Evolutionary conservation across 1,140 invertebrate species (phyloP), one percentile per base, ranked within the genome.

Genomic region (Whitmania pigra): DNA sequence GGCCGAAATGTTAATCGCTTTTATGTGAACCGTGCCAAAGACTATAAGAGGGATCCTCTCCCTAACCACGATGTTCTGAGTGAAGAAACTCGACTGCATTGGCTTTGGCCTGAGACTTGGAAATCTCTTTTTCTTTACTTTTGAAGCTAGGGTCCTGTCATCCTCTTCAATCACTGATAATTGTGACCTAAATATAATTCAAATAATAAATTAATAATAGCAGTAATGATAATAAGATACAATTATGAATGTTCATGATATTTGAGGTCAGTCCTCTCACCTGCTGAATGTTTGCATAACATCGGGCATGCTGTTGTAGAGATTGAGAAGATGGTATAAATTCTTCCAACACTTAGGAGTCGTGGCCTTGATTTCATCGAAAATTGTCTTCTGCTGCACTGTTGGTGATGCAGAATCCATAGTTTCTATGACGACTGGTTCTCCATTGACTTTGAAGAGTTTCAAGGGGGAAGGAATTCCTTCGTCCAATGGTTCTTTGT

Each of bases 251-350:
- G 15, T 15, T 25, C 9, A 63, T 63, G 18, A 4, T 7, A 63
- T 49, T 17, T 49, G 5, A 49, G 43, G 13, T 49, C 43, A 49
- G 43, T 1, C 43, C 15, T 4, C 57, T 25, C 22, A 63, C 57
- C 57, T 63, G 22, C 29, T 86, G 18, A 96, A 89, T 0, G 92
- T 95, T 81, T 95, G 94, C 0, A 91, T 63, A 13, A 63, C 91
- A 78, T 95, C 93, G 0, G 93, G 92, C 86, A 92, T 90, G 22
- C 90, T 93, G 3, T 92, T 91, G 79, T 97, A 96, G 27, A 96
- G 82, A 78, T 96, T 92, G 53, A 97, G 82, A 22, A 97, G 84
- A 80, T 93, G 89, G 79, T 93, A 95, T 74, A 97, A 89, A 9
- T 91, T 96, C 79, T 90, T 89, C 93, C 93, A 97, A 78, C 93